Evolutionary conservation across 1,140 invertebrate species (phyloP).

Genomic region (Saxidomus purpurata): DNA sequence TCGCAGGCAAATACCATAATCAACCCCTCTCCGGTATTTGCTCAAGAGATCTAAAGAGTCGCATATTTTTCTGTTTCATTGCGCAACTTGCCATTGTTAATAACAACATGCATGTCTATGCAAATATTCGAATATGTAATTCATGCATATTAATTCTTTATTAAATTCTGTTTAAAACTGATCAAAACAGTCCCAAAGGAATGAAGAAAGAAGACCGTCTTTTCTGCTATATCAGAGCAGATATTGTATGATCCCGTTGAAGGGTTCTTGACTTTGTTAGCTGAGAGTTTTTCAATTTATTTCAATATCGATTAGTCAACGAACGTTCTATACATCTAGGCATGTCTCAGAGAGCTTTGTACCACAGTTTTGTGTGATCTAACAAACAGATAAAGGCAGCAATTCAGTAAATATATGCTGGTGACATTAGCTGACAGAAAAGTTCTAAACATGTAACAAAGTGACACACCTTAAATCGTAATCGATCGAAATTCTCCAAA

Average conservation of each 20-base stretch:
- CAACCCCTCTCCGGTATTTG: background rate
- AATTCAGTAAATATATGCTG: background rate
- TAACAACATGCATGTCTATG: background rate
- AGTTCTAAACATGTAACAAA: background rate
- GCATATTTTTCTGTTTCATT: background rate
- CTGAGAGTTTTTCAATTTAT: conserved; percentile 48
- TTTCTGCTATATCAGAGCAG: conserved; percentile 47
- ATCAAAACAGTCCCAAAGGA: background rate
- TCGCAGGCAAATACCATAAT: conserved; percentile 33
- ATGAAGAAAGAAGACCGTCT: conserved; percentile 17
- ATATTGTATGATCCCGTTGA: conserved; percentile 40
- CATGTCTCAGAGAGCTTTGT: background rate
- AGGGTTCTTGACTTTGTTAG: conserved; percentile 45
- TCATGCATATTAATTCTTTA: conserved; percentile 55
- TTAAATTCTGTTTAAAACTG: background rate
- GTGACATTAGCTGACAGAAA: background rate
- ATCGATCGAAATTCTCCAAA: background rate
- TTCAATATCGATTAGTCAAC: conserved; percentile 47
- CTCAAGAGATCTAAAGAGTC: conserved; percentile 36
- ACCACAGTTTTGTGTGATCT: background rate
- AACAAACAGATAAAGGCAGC: background rate
- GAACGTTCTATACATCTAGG: background rate
- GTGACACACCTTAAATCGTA: background rate
- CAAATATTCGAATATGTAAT: conserved; percentile 9
- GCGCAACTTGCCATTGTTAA: conserved; percentile 23